Base-by-base conservation (phyloP, 1,140 invertebrate genomes). In the Bradysia coprophila region DNA sequence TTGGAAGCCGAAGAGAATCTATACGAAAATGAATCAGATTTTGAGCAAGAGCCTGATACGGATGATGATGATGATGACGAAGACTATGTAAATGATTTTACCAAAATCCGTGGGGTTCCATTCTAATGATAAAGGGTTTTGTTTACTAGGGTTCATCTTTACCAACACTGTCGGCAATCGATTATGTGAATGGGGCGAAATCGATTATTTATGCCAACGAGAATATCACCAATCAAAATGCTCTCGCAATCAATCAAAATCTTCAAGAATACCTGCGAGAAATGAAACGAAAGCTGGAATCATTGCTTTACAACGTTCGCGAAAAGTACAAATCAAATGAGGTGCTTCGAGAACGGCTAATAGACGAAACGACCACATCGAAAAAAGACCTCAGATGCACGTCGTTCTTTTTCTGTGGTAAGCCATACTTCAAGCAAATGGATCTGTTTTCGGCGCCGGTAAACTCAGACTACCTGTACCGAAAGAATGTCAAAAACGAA, bases 401-500 rank as follows among this genome's bases (percentile, higher is more conserved):
- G 2, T 10, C 21, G 21, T 39, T 21, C 21, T 38, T 22, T n/a
- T 39, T 39, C 16, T 57, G 57, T 28, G 57, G 57, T 0, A 55
- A 52, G 45, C 43, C 57, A 5, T 59, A 51, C 34, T 59, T 59
- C 32, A 56, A 57, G 18, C 13, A 28, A 21, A 23, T 10, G 19
- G 24, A 41, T 24, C 8, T 10, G 4, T 13, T 9, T 32, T 8
- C 40, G n/a, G 22, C 40, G 43, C 57, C 55, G 8, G 52, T 54
- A 36, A 59, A 56, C 39, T 46, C 47, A n/a, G 57, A 60, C 31
- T 60, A 57, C 20, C 44, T 49, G 19, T 21, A n/a, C 6, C 54
- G 57, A 1, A 47, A 49, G 6, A 21, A 21, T 9, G 47, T 42
- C 4, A 22, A 38, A 1, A 21, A 40, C 2, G 57, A 60, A 48